Percentiles rank a stretch among this genome's conserved stretches.
phyloP scores from a whole-genome alignment of 2,113 vertebrate genomes.

The Pelusios castaneus region DNA sequence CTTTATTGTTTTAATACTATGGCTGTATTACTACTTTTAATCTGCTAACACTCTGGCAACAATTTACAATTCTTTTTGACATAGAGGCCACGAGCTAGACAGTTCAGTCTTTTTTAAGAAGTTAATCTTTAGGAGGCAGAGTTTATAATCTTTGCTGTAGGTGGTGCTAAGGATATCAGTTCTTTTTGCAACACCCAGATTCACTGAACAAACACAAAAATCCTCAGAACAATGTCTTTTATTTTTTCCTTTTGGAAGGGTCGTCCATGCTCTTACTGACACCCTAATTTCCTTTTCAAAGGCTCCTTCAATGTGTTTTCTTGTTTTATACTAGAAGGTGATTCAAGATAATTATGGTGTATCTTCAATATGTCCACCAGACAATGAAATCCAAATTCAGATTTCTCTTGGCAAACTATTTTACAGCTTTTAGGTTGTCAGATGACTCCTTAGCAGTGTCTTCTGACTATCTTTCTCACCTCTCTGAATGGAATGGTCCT shows the following conservation, averaged over 20 bases:
- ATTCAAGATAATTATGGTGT: not conserved
- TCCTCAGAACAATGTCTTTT: not conserved
- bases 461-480: not conserved
- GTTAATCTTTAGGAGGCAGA: not conserved
- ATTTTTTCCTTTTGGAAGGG: not conserved
- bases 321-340: not conserved
- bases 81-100: not conserved
- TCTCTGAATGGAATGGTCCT: not conserved
- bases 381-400: not conserved
- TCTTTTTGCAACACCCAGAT: not conserved
- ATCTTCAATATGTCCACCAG: not conserved
- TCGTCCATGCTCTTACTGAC: not conserved
- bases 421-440: not conserved
- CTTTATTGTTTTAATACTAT: not conserved
- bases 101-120: not conserved
- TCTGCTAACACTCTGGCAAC: not conserved
- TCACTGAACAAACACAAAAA: not conserved
- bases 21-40: not conserved
- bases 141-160: not conserved
- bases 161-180: not conserved
- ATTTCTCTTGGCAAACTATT: not conserved
- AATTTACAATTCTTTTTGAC: not conserved
- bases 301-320: not conserved
- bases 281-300: accelerated
- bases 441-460: accelerated